Percentiles rank a stretch among this genome's conserved stretches.
Conservation (phyloP, 2,888 invertebrate genomes). For the Orthosia cruda region DNA sequence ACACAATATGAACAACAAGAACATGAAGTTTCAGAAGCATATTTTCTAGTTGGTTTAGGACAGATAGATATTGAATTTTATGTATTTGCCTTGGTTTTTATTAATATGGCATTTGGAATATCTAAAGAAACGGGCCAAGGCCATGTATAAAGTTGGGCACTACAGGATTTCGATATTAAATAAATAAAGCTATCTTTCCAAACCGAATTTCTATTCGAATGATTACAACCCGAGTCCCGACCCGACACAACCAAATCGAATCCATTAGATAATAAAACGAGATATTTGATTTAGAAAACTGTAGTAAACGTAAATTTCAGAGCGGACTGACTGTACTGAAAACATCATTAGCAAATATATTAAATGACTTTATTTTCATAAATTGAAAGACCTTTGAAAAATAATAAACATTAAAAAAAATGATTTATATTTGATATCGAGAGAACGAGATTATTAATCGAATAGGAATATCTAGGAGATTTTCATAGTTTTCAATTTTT, state of each 20-base stretch:
- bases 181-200: constrained; percentile 7
- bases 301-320: too few relatives aligned
- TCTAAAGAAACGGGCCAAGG: background rate
- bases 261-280: background rate
- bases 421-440: too few relatives aligned
- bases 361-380: background rate
- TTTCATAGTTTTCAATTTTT: too few relatives aligned
- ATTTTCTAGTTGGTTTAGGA: too few relatives aligned
- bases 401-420: too few relatives aligned
- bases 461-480: too few relatives aligned
- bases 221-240: background rate
- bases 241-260: background rate
- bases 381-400: too few relatives aligned
- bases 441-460: too few relatives aligned
- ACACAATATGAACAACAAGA: background rate
- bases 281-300: background rate
- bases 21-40: background rate
- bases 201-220: background rate
- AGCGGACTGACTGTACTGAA: background rate
- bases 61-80: background rate
- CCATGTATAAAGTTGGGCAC: background rate
- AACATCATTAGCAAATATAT: background rate
- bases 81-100: background rate
- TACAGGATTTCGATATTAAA: background rate
- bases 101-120: background rate